Evolutionary conservation across 1,140 invertebrate species (phyloP), one percentile per base, ranked within the genome.

Genomic region (Asbolus verrucosus): DNA sequence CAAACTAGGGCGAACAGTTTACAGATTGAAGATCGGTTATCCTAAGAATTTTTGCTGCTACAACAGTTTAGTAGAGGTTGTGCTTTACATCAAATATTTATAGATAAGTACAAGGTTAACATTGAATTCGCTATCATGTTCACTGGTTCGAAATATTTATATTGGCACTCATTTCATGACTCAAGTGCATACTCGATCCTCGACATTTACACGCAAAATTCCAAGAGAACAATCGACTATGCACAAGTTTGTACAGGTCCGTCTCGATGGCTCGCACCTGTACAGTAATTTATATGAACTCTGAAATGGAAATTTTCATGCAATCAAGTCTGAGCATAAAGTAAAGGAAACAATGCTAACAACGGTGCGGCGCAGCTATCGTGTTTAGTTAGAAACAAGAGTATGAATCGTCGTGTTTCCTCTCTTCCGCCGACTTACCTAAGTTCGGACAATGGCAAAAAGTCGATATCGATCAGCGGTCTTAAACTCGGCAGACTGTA

Each of bases 401-500:
- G 24, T 65, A 59, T 46, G 36, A 65, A 65, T 65, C 24, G 39
- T 39, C 59, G 19, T 21, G 59, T 65, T 43, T 54, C 18, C 33
- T 36, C 13, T 60, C 6, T 24, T 9, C 6, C 21, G 24, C 18
- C 21, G 30, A 73, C 84, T 85, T 87, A 97, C 95, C 95, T 96
- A 83, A 98, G 88, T 83, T 98, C 95, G 67, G 92, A 90, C 68
- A 97, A 87, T 71, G 96, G 95, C 76, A 97, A 86, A 86, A 98
- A 97, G 83, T 98, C 94, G 54, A 95, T 89, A 84, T 97, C 94
- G 76, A 97, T 88, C 43, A 98, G 86, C 69, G 90, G 91, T 83
- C 93, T 91, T 75, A 98, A 86, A 82, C 94, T 96, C 46, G 97
- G 97, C 80, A 98, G 85, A 86, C 94, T 96, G 85, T 96, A 96